Percentiles rank a stretch among this genome's conserved stretches.
phyloP scores from a whole-genome alignment of 1,140 invertebrate species.

The Maconellicoccus hirsutus region DNA sequence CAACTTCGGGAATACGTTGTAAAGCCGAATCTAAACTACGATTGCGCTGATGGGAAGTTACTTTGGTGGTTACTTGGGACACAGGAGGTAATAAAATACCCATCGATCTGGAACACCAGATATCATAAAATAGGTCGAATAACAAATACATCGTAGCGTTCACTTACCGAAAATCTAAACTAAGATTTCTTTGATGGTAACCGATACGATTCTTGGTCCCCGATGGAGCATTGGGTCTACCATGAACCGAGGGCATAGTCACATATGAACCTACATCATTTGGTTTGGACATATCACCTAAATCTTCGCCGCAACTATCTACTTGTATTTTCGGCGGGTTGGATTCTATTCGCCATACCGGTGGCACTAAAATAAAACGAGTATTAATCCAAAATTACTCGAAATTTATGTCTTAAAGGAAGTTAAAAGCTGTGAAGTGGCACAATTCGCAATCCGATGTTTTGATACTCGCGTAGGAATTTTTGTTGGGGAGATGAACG shows the following conservation, averaged over 20 bases:
- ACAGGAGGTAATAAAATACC: conserved; percentile 61
- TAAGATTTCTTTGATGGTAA: conserved; percentile 63
- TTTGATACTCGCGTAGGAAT: too few species aligned
- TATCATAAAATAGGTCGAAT: conserved; percentile 25
- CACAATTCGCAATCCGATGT: too few species aligned
- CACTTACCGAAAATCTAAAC: conserved; percentile 56
- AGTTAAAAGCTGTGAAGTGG: too few species aligned
- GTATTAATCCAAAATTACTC: too few species aligned
- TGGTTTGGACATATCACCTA: neutral
- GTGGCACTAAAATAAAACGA: neutral
- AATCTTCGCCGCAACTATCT: neutral
- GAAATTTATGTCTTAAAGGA: too few species aligned
- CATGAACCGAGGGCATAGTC: conserved; percentile 45
- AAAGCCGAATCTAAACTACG: conserved; percentile 75
- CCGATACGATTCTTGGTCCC: conserved; percentile 44
- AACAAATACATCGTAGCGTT: conserved; percentile 23
- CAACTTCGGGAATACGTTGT: conserved; percentile 72
- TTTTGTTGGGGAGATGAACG: too few species aligned
- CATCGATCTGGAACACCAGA: conserved; percentile 55
- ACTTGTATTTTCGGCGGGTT: neutral
- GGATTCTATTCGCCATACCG: neutral
- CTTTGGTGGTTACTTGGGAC: conserved; percentile 42
- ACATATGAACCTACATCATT: neutral
- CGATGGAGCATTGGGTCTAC: conserved; percentile 37
- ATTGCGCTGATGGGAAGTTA: conserved; percentile 68